Base-by-base conservation (phyloP, 2,888 invertebrate species). In the Heliconius charithonia region DNA sequence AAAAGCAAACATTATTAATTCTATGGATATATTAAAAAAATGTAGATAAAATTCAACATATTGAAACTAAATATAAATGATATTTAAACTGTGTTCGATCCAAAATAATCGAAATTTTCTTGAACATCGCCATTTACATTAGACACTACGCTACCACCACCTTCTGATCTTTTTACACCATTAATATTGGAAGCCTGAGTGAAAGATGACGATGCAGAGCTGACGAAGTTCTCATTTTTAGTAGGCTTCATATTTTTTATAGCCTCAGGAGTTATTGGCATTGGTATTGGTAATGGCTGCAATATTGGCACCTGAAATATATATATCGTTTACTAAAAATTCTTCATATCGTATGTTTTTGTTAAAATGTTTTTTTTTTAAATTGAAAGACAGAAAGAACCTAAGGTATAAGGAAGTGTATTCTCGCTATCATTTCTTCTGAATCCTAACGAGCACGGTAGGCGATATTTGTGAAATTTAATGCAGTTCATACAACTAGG, bases 81-180 rank as follows among this genome's bases (percentile, higher is more conserved):
- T 66, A 65, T 59, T 81, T 78, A 79, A 7, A 65, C 76, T 16
- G 67, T 29, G 10, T 79, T 75, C 27, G 74, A 63, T 37, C 32
- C 56, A 41, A 75, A 51, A 7, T 25, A 59, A 71, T 78, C 74
- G n/a, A 37, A 69, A 29, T 83, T 78, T 72, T 83, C 73, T 9
- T 84, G 29, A 22, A 96, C 86, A 86, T 96, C 96, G 80, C 97
- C 97, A 87, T 97, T 96, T 84, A 96, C 95, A 85, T 97, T 97
- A 9, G 96, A 89, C 2, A 96, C 93, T 2, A 96, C 95, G 25
- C 95, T 89, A 1, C 96, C 94, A 56, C 93, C 93, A 81, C 96
- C 96, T 72, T 91, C 92, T 71, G 89, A 91, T 37, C 89, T 90
- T 66, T 92, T 93, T 81, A 95, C 94, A 9, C 97, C 97, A 86